A percentile compares a stretch with the other conserved stretches of the same genome.
Conservation (phyloP, 2,888 invertebrate species). For the Clanis bilineata region DNA sequence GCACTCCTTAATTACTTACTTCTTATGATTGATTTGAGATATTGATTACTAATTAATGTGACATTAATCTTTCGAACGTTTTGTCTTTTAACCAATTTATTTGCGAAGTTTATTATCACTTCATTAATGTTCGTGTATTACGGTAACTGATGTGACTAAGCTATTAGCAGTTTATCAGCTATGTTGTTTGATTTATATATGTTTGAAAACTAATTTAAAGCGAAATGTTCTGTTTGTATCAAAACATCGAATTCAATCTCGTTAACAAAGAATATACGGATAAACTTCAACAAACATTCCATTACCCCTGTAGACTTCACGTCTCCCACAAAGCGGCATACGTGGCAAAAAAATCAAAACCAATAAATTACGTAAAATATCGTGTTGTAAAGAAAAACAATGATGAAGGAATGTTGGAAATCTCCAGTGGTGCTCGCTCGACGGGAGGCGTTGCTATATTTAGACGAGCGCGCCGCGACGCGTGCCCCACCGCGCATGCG, state of each 20-base stretch:
- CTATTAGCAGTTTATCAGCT: too few species aligned
- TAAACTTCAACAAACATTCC: not conserved
- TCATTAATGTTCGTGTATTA: not conserved
- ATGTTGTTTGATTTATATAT: too few species aligned
- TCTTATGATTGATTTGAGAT: slow-evolving; percentile 5
- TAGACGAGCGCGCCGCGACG: slow-evolving; percentile 71
- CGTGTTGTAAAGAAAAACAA: slow-evolving; percentile 35
- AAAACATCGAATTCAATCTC: too few species aligned
- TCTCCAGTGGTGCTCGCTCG: slow-evolving; percentile 65
- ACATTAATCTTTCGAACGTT: not conserved
- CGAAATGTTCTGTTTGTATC: too few species aligned
- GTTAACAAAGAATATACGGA: not conserved
- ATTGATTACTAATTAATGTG: not conserved
- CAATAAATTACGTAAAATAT: slow-evolving; percentile 32
- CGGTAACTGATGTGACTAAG: not conserved
- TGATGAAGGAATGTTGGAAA: slow-evolving; percentile 70
- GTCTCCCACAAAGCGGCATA: slow-evolving; percentile 12
- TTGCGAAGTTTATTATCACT: not conserved
- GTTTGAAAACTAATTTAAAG: too few species aligned
- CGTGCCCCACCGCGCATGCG: slow-evolving; percentile 55
- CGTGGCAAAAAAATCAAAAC: slow-evolving; percentile 14
- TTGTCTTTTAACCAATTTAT: not conserved
- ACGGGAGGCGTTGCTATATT: slow-evolving; percentile 72
- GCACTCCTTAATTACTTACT: slow-evolving; percentile 11
- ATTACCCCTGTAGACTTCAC: slow-evolving; percentile 2